phyloP scores from a whole-genome alignment of 2,888 invertebrate species.

The Drosophila multiciliata region DNA sequence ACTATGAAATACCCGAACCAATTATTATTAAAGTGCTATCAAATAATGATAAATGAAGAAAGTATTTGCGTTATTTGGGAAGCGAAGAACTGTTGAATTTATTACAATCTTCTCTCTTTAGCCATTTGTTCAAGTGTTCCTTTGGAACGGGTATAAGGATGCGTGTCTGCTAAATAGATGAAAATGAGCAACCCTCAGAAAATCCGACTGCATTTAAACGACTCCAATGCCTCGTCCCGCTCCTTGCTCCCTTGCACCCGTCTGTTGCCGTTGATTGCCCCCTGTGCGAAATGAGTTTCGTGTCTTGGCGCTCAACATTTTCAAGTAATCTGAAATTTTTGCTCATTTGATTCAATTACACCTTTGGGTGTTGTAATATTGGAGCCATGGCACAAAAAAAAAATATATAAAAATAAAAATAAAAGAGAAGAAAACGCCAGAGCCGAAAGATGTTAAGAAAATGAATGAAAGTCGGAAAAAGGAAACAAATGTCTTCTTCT shows the following conservation, averaged over 20 bases:
- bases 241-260: constrained; percentile 7
- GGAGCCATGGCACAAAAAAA: constrained; percentile 19
- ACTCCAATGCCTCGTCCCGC: constrained; percentile 10
- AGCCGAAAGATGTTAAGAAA: constrained; percentile 44
- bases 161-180: neutral
- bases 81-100: neutral
- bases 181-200: constrained; percentile 10
- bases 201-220: constrained; percentile 50
- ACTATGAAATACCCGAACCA: constrained; percentile 12
- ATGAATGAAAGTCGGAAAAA: constrained; percentile 39
- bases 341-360: constrained; percentile 84
- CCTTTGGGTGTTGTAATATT: constrained; percentile 84
- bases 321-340: constrained; percentile 76
- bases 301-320: constrained; percentile 61
- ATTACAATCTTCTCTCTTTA: neutral
- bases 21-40: neutral
- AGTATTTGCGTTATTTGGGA: neutral
- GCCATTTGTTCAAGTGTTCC: neutral
- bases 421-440: constrained; percentile 19
- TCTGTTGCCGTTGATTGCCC: constrained; percentile 53
- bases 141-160: neutral
- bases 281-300: constrained; percentile 59
- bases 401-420: neutral
- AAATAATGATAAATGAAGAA: neutral
- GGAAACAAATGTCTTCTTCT: constrained; percentile 24